Evolutionary conservation across 1,140 invertebrate genomes (phyloP), one percentile per base, ranked within the genome.

Genomic region (Littorina saxatilis): DNA sequence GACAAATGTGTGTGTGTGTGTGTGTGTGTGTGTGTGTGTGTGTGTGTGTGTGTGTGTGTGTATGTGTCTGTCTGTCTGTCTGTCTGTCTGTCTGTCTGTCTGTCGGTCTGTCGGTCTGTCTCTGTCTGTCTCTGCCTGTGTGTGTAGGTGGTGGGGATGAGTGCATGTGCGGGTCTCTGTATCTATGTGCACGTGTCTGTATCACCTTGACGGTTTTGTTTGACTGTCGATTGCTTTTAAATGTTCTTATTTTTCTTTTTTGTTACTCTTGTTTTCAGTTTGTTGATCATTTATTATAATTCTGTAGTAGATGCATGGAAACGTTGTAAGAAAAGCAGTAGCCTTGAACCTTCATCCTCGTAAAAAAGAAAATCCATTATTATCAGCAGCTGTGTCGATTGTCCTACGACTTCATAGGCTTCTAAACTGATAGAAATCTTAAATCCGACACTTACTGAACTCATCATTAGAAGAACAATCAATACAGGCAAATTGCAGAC

Each of bases 31-130:
- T n/a, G n/a, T n/a, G n/a, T 23, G 11, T 63, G 1, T 37, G 7
- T 17, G 40, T n/a, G 2, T 29, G 3, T 40, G 4, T 63, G 76
- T 66, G 13, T 55, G 58, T 79, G 61, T 66, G 58, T 66, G 2
- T 75, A 52, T 61, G 11, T 75, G 39, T 75, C 29, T 40, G 52
- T 74, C 5, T 74, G 32, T 73, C 37, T 74, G 79, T 81, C 61
- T 81, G 50, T 74, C 39, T 74, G 50, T 68, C 39, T 81, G 50
- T n/a, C n/a, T n/a, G n/a, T n/a, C n/a, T n/a, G n/a, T 61, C 9
- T 81, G 70, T 75, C 43, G 39, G 43, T 50, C 2, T 61, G 52
- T 74, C 27, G 29, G 5, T 58, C 17, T 79, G 47, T 58, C 3
- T 32, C 9, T 52, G 75, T 58, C 11, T 35, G 75, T 75, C 4